Evolutionary conservation across 2,797 vertebrate genomes (phyloP).

Genomic region (Sebastolobus altivelis): DNA sequence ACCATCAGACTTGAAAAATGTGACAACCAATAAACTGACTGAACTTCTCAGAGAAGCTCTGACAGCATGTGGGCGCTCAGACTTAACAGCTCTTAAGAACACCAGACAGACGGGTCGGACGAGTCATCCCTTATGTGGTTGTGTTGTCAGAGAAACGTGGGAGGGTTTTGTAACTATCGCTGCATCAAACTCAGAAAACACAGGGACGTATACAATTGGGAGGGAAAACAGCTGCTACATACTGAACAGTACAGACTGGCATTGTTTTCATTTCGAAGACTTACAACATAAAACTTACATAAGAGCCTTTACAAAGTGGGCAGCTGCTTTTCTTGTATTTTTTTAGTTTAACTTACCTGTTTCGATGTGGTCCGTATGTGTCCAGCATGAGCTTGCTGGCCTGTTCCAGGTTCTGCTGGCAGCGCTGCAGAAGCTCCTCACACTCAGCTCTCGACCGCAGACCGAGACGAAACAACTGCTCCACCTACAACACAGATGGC

Average conservation of each 20-base stretch:
- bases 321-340: neutral
- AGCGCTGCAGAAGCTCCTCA: slow-evolving; percentile 91
- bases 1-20: neutral
- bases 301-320: neutral
- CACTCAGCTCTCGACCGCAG: slow-evolving; percentile 91
- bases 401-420: slow-evolving; percentile 93
- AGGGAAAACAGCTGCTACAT: neutral
- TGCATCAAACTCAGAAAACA: neutral
- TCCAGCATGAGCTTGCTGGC: slow-evolving; percentile 93
- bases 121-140: neutral
- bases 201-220: neutral
- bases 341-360: slow-evolving; percentile 81
- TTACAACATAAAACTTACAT: neutral
- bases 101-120: neutral
- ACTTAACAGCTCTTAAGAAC: neutral
- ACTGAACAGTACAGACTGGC: neutral
- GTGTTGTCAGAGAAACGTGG: neutral
- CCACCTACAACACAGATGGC: slow-evolving; percentile 85
- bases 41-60: neutral
- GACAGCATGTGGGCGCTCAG: neutral
- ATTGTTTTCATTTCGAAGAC: neutral
- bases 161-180: neutral
- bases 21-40: neutral
- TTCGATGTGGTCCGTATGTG: slow-evolving; percentile 84
- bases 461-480: slow-evolving; percentile 96